Base-by-base conservation (phyloP, 2,888 invertebrate species). In the Ormyrus nitidulus region DNA sequence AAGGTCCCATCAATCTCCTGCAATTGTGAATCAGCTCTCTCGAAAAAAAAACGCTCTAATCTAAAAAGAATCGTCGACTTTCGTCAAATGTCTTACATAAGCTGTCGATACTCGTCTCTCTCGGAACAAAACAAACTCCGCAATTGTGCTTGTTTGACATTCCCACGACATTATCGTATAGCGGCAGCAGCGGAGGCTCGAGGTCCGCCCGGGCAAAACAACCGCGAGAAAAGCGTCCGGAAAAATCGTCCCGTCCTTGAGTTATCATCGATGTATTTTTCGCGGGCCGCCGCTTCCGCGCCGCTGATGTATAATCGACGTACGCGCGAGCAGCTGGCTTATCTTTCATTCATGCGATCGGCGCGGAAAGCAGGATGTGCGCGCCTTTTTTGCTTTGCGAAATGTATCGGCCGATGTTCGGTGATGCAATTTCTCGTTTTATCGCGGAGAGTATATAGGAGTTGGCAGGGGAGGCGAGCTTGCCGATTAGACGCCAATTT, bases 341-440 rank as follows among this genome's bases (percentile, higher is more conserved):
- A 79, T 79, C 79, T 70, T 79, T 75, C 79, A 79, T 79, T 70
- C 70, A 79, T 75, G 70, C 74, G 73, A 61, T 78, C 62, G 19
- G n/a, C 10, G n/a, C 10, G 62, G 46, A 69, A 56, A 44, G 56
- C 65, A 70, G 70, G 69, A 79, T 78, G 68, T 78, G 68, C 61
- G 61, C 62, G 34, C 54, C 0, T 11, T 56, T 73, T 73, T 54
- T 34, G 4, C 34, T 34, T 68, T 65, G 69, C 73, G 72, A 59
- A 78, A 78, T 71, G 44, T 49, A 6, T 19, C 11, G 54, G 11
- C 53, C 59, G 75, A 34, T 4, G 34, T 34, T 34, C 51, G 6
- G 4, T 70, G 70, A 77, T 49, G 56, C 64, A 77, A 62, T 5
- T 5, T 2, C 11, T 11, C 61, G 3, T 48, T 34, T 54, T 64